These are phyloP conservation scores for Acronicta leporina DNA, from an alignment of 2,888 invertebrate species.

Conservation along the genomic window DNA sequence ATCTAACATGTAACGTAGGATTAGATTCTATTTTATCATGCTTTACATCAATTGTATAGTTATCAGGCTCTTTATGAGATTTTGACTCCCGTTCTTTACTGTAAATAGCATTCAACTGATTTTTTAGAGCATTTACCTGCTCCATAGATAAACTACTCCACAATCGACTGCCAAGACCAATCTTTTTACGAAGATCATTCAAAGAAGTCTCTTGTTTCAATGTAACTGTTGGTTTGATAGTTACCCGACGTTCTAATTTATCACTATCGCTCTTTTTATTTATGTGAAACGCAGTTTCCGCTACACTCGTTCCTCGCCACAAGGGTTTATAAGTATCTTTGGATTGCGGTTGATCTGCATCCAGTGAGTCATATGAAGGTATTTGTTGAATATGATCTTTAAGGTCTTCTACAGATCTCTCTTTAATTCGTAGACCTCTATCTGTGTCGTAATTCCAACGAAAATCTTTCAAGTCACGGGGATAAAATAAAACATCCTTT, in stretches of 20 bases:
- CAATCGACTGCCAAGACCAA: conserved; percentile 92
- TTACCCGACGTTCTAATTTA: conserved; percentile 66
- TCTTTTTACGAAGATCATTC: conserved; percentile 81
- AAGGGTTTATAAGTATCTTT: conserved; percentile 94
- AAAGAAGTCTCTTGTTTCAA: conserved; percentile 80
- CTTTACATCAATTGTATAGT: conserved; percentile 91
- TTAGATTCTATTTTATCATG: conserved; percentile 71
- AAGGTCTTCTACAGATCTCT: conserved; percentile 96
- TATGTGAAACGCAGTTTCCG: conserved; percentile 93
- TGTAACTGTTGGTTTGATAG: conserved; percentile 68
- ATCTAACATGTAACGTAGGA: conserved; percentile 87
- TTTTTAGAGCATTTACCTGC: conserved; percentile 94
- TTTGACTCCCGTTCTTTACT: conserved; percentile 89
- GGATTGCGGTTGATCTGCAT: conserved; percentile 75
- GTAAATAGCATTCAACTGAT: conserved; percentile 94
- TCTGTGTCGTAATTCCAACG: conserved; percentile 94
- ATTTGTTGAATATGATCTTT: conserved; percentile 93
- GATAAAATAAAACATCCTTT: conserved; percentile 94
- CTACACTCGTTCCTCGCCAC: conserved; percentile 95
- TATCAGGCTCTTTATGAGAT: conserved; percentile 76
- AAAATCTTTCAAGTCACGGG: conserved; percentile 92
- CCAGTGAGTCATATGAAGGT: conserved; percentile 86
- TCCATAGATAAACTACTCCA: conserved; percentile 96
- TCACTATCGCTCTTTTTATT: conserved; percentile 89
- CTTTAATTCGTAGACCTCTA: conserved; percentile 93